phyloP scores from a whole-genome alignment of 2,797 vertebrate species.

The Typhlichthys subterraneus region DNA sequence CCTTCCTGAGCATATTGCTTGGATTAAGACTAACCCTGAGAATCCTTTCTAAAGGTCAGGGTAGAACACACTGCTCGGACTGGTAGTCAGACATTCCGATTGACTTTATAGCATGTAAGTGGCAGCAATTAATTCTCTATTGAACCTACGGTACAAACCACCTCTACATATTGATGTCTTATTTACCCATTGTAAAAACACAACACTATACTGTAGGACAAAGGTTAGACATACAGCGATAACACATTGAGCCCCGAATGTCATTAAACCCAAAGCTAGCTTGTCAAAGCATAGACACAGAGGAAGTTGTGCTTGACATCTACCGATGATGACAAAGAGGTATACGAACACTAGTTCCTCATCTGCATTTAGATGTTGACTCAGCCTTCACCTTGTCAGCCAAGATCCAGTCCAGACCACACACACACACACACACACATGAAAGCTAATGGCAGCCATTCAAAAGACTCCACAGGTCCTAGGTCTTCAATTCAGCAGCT shows the following conservation, averaged over 20 bases:
- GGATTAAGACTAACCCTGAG: slow-evolving; percentile 47
- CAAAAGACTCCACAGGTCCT: slow-evolving; percentile 65
- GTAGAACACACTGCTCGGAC: slow-evolving; percentile 29
- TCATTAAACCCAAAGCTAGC: slow-evolving; percentile 10
- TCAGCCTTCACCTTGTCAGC: slow-evolving; percentile 60
- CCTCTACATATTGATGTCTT: slow-evolving; percentile 3
- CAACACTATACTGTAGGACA: background rate
- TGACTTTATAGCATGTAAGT: slow-evolving; percentile 13
- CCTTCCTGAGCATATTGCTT: slow-evolving; percentile 68
- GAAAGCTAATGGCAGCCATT: slow-evolving; percentile 57
- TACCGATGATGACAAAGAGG: slow-evolving; percentile 42
- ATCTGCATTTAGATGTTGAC: slow-evolving; percentile 62
- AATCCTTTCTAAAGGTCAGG: slow-evolving; percentile 34
- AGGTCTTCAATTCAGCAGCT: slow-evolving; percentile 63
- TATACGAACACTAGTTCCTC: slow-evolving; percentile 39
- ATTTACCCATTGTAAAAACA: background rate
- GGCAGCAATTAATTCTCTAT: slow-evolving; percentile 13
- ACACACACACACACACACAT: background rate
- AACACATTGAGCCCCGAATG: background rate
- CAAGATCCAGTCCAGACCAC: slow-evolving; percentile 9
- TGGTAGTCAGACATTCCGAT: slow-evolving; percentile 23
- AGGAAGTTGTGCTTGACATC: slow-evolving; percentile 42
- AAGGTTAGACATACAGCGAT: slow-evolving; percentile 4
- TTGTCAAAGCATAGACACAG: slow-evolving; percentile 21
- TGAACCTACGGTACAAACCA: slow-evolving; percentile 1